Evolutionary conservation across 2,888 invertebrate species (phyloP), one percentile per base, ranked within the genome.

Genomic region (Eucriotettix oculatus): DNA sequence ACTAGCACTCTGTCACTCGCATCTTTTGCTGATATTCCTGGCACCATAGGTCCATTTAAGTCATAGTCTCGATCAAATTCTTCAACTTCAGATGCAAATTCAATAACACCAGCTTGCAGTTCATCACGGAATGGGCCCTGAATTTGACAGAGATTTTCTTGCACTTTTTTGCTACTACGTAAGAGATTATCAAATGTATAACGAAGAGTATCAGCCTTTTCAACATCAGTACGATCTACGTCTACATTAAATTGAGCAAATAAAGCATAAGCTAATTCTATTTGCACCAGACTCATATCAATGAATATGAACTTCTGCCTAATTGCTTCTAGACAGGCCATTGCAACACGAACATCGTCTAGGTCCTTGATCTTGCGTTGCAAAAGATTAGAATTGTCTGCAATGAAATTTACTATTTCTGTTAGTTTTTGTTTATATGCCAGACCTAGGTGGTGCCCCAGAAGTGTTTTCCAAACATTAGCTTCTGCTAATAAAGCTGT

Each of bases 41-140:
- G 82, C 1, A 87, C 81, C 90, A 92, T 87, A 0, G 94, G 94
- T 1, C 94, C 94, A 68, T 79, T 82, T n/a, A 75, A 68, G 16
- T 86, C 85, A 69, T 84, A 90, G 67, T 89, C 87, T 0, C 69
- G 69, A 68, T 88, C 85, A 68, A 89, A 90, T 60, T 81, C 75
- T 40, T 79, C 71, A 3, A 90, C 84, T 62, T 86, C 86, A 16
- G 73, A 71, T 48, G 78, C 75, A 69, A 90, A 87, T 48, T 79
- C 74, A 0, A 75, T 71, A 11, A 90, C 86, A 16, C 89, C 89
- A 53, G 80, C 80, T 1, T 82, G 79, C 12, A 93, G 74, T 71
- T 90, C 87, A 44, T 76, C 76, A 68, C 86, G 82, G 44, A 91
- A 76, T 11, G 87, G 83, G 9, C 84, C 83, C 78, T 90, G 89